Evolutionary conservation across 2,113 vertebrate genomes (phyloP).

Genomic region (Mobula birostris): DNA sequence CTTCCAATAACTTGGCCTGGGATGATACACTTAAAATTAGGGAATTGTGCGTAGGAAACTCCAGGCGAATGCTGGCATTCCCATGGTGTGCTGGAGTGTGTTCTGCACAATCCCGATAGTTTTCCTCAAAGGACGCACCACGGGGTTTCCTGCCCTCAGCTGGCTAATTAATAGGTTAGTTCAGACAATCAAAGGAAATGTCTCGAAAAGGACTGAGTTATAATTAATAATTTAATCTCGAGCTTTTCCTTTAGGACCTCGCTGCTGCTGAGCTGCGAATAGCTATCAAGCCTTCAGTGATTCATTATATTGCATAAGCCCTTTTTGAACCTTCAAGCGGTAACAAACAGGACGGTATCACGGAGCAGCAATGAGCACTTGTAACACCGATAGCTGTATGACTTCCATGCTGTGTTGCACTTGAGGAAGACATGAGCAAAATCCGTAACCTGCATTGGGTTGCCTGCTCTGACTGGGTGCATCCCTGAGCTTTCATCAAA

Average conservation of each 20-base stretch:
- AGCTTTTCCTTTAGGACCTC: not conserved
- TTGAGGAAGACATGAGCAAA: no score
- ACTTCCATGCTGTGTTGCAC: not conserved
- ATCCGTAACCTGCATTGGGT: not conserved
- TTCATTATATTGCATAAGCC: not conserved
- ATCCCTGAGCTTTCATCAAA: not conserved
- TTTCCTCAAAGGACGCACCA: not conserved
- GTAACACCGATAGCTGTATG: no score
- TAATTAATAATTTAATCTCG: not conserved
- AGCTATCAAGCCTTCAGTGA: not conserved
- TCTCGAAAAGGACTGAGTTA: constrained; percentile 6
- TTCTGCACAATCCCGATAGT: not conserved
- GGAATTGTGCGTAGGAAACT: not conserved
- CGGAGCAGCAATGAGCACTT: not conserved
- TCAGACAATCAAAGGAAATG: not conserved
- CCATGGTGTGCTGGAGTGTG: not conserved
- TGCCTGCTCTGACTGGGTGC: not conserved
- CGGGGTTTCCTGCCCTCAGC: not conserved
- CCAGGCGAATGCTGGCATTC: not conserved
- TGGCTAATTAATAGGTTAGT: not conserved
- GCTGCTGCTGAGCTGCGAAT: constrained; percentile 1
- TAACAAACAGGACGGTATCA: not conserved
- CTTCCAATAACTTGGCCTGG: not conserved
- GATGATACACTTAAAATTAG: not conserved
- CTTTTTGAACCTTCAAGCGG: not conserved